A percentile compares a stretch with the other conserved stretches of the same genome.
Conservation (phyloP, 1,140 invertebrate genomes). For the Sinonovacula constricta region DNA sequence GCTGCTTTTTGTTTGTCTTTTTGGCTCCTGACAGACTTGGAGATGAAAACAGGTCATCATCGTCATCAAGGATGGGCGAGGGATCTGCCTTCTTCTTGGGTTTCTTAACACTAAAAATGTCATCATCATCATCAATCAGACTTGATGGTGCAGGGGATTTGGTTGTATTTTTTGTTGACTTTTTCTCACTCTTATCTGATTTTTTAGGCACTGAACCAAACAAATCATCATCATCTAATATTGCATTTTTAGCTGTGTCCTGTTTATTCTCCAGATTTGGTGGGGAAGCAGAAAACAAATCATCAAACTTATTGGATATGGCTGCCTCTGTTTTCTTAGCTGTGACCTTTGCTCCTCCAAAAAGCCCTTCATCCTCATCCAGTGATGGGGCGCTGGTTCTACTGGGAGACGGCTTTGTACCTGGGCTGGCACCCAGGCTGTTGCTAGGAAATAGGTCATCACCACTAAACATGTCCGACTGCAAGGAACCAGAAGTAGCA, state of each 20-base stretch:
- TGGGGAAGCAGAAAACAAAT: constrained; percentile 41
- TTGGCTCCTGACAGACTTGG: neutral
- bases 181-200: constrained; percentile 22
- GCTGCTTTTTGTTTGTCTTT: too few relatives aligned
- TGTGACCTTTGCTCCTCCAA: constrained; percentile 39
- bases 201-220: constrained; percentile 52
- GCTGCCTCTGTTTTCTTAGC: constrained; percentile 15
- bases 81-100: constrained; percentile 33
- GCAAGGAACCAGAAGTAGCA: neutral
- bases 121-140: constrained; percentile 53
- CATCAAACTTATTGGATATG: constrained; percentile 39
- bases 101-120: constrained; percentile 67
- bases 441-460: constrained; percentile 53
- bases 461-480: constrained; percentile 68
- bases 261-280: constrained; percentile 1
- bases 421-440: neutral
- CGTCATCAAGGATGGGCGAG: constrained; percentile 53
- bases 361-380: constrained; percentile 55
- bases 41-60: constrained; percentile 32
- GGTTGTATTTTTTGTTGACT: constrained; percentile 39
- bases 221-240: constrained; percentile 58
- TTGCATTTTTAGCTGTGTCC: constrained; percentile 6
- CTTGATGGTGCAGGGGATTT: constrained; percentile 5
- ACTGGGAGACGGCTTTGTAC: neutral
- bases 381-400: too few relatives aligned